Conservation (phyloP, 1,140 invertebrate species). For the Bactericera cockerelli region DNA sequence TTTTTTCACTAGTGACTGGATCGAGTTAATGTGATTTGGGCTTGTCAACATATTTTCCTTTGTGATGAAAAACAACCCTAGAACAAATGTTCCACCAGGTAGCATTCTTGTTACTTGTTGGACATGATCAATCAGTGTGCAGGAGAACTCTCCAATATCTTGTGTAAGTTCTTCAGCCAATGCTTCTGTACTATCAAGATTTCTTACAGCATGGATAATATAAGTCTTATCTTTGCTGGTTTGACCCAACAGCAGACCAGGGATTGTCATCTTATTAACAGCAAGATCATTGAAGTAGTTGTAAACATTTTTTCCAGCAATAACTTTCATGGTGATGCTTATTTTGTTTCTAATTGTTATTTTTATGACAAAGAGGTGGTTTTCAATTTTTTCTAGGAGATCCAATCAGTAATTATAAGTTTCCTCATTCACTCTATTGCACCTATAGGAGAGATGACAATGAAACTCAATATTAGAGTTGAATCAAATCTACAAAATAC, state of each 20-base stretch:
- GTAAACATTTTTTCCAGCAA: neutral
- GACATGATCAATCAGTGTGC: neutral
- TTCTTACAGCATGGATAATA: neutral
- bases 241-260: neutral
- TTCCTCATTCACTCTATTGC: no score
- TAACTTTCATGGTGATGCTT: neutral
- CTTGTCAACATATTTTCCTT: constrained; percentile 45
- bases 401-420: no score
- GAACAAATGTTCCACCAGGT: constrained; percentile 60
- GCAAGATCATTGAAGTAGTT: neutral
- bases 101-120: constrained; percentile 56
- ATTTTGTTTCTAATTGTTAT: no score
- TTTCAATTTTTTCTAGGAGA: no score
- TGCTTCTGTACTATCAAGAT: neutral
- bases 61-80: constrained; percentile 42
- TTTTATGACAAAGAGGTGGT: no score
- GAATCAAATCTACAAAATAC: no score
- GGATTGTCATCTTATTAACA: neutral
- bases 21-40: constrained; percentile 29
- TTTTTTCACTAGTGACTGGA: constrained; percentile 37
- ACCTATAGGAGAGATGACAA: no score
- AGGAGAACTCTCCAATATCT: constrained; percentile 1
- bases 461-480: no score
- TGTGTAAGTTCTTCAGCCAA: neutral
- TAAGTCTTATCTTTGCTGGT: constrained; percentile 3